phyloP scores from a whole-genome alignment of 2,797 vertebrate genomes.

The Lepus townsendii region DNA sequence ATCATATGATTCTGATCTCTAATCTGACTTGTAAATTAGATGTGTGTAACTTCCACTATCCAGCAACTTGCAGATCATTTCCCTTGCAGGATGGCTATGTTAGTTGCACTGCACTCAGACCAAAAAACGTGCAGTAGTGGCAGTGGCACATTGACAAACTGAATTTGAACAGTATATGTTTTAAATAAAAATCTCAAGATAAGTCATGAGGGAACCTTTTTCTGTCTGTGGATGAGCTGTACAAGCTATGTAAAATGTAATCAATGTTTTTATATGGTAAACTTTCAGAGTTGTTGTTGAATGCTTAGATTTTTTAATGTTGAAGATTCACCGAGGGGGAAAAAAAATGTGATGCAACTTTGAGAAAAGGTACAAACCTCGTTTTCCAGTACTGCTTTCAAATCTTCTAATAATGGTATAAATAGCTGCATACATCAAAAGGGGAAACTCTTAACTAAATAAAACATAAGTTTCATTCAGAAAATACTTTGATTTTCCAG shows the following conservation, averaged over 20 bases:
- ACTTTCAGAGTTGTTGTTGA: slow-evolving; percentile 50
- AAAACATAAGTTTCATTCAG: slow-evolving; percentile 43
- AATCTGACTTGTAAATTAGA: slow-evolving; percentile 78
- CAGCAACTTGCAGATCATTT: slow-evolving; percentile 11
- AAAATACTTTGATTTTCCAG: slow-evolving; percentile 43
- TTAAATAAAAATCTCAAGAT: slow-evolving; percentile 63
- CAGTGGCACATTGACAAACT: not conserved
- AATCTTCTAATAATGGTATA: slow-evolving; percentile 49
- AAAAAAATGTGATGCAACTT: slow-evolving; percentile 33
- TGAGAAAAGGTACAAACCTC: slow-evolving; percentile 25
- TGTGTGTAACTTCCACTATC: slow-evolving; percentile 43
- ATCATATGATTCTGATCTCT: slow-evolving; percentile 52
- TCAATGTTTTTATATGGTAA: slow-evolving; percentile 49
- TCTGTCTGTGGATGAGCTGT: slow-evolving; percentile 18
- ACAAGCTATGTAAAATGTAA: slow-evolving; percentile 58
- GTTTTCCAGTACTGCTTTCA: slow-evolving; percentile 55
- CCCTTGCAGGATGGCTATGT: slow-evolving; percentile 12
- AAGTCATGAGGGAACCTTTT: slow-evolving; percentile 54
- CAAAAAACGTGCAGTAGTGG: not conserved
- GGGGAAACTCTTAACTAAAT: slow-evolving; percentile 18
- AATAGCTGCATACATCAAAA: slow-evolving; percentile 20
- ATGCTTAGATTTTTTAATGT: not conserved
- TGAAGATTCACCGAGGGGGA: not conserved
- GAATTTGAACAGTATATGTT: not conserved
- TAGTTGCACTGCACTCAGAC: slow-evolving; percentile 25